phyloP scores from a whole-genome alignment of 2,888 invertebrate species.

The Cerastoderma edule region DNA sequence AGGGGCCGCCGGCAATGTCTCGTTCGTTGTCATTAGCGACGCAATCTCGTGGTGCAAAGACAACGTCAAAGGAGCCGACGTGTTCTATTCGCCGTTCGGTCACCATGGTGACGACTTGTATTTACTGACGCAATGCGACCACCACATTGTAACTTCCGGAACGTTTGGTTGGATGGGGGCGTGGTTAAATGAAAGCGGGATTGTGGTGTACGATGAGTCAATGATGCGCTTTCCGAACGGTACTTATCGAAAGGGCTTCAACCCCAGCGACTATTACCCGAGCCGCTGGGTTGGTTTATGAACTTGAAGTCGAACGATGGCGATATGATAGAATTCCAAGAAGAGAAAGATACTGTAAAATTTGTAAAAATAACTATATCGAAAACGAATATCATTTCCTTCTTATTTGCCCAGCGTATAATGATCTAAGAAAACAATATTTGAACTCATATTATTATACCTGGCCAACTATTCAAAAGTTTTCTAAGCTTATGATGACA shows the following conservation, averaged over 20 bases:
- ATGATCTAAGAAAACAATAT: too few relatives aligned
- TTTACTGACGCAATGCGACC: constrained; percentile 33
- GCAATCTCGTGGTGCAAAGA: constrained; percentile 40
- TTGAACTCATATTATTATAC: too few relatives aligned
- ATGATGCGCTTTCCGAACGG: neutral
- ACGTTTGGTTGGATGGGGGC: too few relatives aligned
- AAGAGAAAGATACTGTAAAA: too few relatives aligned
- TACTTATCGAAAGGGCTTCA: neutral
- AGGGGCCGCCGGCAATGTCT: neutral
- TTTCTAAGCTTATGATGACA: too few relatives aligned
- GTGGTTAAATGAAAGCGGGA: too few relatives aligned
- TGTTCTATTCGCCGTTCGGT: constrained; percentile 19
- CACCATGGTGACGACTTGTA: constrained; percentile 28
- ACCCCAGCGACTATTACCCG: constrained; percentile 2
- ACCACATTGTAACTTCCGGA: constrained; percentile 38
- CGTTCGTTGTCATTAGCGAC: constrained; percentile 37
- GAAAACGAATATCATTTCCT: too few relatives aligned
- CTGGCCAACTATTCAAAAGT: too few relatives aligned
- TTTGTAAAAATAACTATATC: too few relatives aligned
- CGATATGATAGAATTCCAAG: too few relatives aligned
- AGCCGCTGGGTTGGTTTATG: constrained; percentile 6
- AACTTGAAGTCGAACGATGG: too few relatives aligned
- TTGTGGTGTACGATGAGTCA: neutral
- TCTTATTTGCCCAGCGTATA: too few relatives aligned
- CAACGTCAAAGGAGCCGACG: constrained; percentile 31